Evolutionary conservation across 2,888 invertebrate genomes (phyloP).

Genomic region (Odontocolon sp.): DNA sequence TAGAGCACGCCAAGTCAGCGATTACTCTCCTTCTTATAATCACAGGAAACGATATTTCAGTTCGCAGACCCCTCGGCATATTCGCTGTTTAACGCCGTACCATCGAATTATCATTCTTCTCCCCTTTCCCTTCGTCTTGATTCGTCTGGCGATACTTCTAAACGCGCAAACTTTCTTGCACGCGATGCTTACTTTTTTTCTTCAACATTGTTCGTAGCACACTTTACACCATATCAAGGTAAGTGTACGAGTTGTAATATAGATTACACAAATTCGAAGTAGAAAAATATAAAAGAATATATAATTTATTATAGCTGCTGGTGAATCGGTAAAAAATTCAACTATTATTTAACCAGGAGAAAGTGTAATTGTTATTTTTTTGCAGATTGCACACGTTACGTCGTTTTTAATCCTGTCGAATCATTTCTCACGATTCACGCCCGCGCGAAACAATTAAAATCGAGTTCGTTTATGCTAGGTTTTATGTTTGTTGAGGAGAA

Average conservation of each 20-base stretch:
- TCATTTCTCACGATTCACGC: constrained; percentile 38
- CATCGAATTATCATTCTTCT: constrained; percentile 46
- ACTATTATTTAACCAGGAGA: constrained; percentile 16
- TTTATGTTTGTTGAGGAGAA: constrained; percentile 27
- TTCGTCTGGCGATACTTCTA: constrained; percentile 8
- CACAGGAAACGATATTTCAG: constrained; percentile 60
- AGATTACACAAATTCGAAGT: too few relatives aligned
- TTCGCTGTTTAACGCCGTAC: constrained; percentile 43
- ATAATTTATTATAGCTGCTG: neutral
- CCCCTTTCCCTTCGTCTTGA: constrained; percentile 1
- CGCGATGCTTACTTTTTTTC: constrained; percentile 33
- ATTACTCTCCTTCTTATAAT: constrained; percentile 54
- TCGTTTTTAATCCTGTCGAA: constrained; percentile 8
- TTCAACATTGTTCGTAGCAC: neutral
- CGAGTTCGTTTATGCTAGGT: constrained; percentile 3
- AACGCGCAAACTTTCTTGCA: constrained; percentile 44
- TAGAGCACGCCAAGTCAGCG: constrained; percentile 37
- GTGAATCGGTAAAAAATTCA: neutral
- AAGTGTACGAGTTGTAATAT: too few relatives aligned
- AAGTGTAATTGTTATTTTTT: constrained; percentile 21
- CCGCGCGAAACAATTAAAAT: constrained; percentile 41
- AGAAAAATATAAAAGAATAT: too few relatives aligned
- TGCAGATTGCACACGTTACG: neutral
- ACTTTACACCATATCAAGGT: too few relatives aligned
- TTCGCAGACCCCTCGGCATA: constrained; percentile 24